A percentile compares a stretch with the other conserved stretches of the same genome.
Evolutionary conservation across 2,113 vertebrate genomes (phyloP).

Genomic region (Gobiocypris rarus): DNA sequence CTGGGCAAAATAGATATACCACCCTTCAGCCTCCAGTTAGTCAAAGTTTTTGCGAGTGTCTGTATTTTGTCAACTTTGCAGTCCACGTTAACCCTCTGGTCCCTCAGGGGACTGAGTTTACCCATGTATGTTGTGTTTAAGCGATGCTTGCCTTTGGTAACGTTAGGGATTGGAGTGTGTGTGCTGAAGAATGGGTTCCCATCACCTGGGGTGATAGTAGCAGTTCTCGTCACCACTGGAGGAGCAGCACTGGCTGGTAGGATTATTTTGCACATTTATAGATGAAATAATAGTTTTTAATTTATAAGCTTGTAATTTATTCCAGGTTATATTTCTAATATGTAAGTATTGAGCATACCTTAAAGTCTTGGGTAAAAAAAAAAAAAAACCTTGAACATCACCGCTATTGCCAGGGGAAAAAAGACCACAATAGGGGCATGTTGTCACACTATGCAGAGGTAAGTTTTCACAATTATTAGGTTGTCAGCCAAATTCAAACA

Average conservation of each 20-base stretch:
- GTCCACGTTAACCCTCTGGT: constrained; percentile 94
- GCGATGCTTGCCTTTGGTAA: constrained; percentile 93
- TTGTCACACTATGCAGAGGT: background rate
- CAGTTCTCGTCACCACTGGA: constrained; percentile 91
- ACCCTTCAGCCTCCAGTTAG: constrained; percentile 83
- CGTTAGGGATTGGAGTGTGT: constrained; percentile 88
- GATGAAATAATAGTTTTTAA: background rate
- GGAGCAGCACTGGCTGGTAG: constrained; percentile 93
- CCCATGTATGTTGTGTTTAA: constrained; percentile 99
- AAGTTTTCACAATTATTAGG: background rate
- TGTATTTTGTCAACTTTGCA: constrained; percentile 90
- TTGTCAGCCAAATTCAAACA: background rate
- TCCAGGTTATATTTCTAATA: background rate
- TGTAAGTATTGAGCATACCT: background rate
- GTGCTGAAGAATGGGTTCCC: constrained; percentile 89
- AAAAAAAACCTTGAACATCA: background rate
- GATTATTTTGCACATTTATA: background rate
- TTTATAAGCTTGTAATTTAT: background rate
- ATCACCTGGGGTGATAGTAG: constrained; percentile 84
- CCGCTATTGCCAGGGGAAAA: background rate
- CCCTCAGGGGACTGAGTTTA: constrained; percentile 91
- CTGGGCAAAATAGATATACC: constrained; percentile 84
- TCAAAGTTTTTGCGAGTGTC: constrained; percentile 87
- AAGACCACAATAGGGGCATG: background rate
- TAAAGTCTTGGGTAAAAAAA: background rate